Conservation (phyloP, 2,113 vertebrate species). For the Ondatra zibethicus region DNA sequence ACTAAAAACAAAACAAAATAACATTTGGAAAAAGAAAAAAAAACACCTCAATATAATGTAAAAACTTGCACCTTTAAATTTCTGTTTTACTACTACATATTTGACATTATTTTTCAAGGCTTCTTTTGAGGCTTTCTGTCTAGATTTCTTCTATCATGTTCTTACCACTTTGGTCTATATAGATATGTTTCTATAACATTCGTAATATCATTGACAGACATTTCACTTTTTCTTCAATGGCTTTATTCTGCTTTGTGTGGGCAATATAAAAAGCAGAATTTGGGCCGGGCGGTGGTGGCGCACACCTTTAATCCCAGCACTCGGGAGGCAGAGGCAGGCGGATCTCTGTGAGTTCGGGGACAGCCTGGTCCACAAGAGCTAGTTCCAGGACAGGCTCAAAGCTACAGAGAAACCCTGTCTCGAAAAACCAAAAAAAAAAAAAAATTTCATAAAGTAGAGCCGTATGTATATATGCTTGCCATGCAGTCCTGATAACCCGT, state of each 20-base stretch:
- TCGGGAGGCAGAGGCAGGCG: no score
- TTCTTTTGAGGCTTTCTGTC: slow-evolving; percentile 31
- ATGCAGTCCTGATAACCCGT: not conserved
- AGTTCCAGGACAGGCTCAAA: no score
- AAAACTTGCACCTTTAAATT: not conserved
- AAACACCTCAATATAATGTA: not conserved
- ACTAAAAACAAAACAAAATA: not conserved
- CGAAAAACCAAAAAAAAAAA: no score
- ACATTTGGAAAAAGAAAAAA: not conserved
- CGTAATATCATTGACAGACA: not conserved
- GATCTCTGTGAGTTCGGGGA: no score
- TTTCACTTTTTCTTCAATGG: slow-evolving; percentile 12
- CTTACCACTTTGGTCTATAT: not conserved
- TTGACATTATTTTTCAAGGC: slow-evolving; percentile 12
- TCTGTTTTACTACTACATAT: not conserved
- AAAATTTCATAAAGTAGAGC: not conserved
- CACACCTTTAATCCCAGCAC: no score
- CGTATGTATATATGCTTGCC: not conserved
- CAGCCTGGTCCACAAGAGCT: no score
- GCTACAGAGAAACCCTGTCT: no score
- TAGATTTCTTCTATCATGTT: slow-evolving; percentile 2
- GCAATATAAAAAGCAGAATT: slow-evolving; percentile 28
- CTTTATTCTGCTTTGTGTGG: slow-evolving; percentile 19
- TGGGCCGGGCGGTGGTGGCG: no score
- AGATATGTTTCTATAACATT: slow-evolving; percentile 8